phyloP scores from a whole-genome alignment of 1,140 invertebrate species.

The Neodiprion virginianus region DNA sequence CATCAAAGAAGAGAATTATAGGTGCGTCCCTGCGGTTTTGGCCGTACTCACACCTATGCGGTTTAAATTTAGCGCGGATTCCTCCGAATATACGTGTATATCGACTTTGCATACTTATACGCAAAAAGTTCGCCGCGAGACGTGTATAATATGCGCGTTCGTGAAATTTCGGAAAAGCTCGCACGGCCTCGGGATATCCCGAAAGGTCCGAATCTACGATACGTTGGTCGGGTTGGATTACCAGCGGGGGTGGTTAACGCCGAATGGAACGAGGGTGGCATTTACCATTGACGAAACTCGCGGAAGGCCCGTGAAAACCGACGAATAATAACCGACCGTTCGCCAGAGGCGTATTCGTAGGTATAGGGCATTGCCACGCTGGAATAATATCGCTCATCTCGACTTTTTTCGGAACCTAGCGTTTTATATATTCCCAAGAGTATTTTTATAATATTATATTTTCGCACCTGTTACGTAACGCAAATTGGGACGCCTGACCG shows the following conservation, averaged over 20 bases:
- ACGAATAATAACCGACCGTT: not conserved
- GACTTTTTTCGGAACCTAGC: not conserved
- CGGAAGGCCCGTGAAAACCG: conserved; percentile 2
- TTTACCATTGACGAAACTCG: conserved; percentile 21
- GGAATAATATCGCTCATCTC: too few species aligned
- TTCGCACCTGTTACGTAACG: not conserved
- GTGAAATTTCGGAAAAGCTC: not conserved
- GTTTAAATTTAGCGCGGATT: conserved; percentile 59
- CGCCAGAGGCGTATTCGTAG: not conserved
- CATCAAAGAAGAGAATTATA: conserved; percentile 30
- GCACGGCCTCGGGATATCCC: not conserved
- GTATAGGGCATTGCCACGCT: not conserved
- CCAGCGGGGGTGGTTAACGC: conserved; percentile 24
- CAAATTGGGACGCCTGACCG: not conserved
- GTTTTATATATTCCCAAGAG: too few species aligned
- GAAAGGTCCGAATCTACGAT: not conserved
- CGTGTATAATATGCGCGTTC: conserved; percentile 27
- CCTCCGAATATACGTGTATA: conserved; percentile 59
- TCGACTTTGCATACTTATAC: conserved; percentile 42
- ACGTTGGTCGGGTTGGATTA: conserved; percentile 21
- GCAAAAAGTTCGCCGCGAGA: conserved; percentile 51
- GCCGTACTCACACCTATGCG: conserved; percentile 37
- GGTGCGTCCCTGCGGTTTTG: conserved; percentile 30
- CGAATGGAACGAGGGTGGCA: conserved; percentile 30
- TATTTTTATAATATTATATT: not conserved